These are phyloP conservation scores for Karalla daura DNA, from an alignment of 2,797 vertebrate species.

Conservation along the genomic window DNA sequence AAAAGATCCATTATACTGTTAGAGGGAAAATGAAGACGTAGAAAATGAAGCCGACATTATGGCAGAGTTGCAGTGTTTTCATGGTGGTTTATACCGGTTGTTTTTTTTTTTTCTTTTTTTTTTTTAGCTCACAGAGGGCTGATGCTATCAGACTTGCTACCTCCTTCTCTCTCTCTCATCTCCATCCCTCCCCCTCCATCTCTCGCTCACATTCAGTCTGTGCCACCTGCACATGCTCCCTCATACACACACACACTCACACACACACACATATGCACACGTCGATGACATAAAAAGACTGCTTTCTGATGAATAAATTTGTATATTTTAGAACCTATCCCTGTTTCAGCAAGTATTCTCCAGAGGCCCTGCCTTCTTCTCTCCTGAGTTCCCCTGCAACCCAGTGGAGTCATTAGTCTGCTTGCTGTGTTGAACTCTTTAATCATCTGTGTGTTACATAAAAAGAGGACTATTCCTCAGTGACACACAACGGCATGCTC, in stretches of 20 bases:
- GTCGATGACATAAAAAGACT: conserved; percentile 74
- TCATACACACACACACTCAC: too few relatives aligned
- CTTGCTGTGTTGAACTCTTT: conserved; percentile 86
- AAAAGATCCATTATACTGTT: conserved; percentile 26
- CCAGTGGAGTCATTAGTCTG: conserved; percentile 87
- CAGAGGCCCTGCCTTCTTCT: conserved; percentile 73
- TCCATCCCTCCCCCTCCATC: conserved; percentile 41
- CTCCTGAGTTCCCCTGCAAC: conserved; percentile 81
- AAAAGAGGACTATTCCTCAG: conserved; percentile 83
- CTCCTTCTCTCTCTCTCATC: conserved; percentile 57
- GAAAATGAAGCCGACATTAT: conserved; percentile 41
- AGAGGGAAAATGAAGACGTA: conserved; percentile 15
- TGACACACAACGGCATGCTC: conserved; percentile 77
- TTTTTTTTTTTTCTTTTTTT: conserved; percentile 63
- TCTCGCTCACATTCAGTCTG: conserved; percentile 58
- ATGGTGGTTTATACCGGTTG: conserved; percentile 41
- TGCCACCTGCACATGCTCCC: conserved; percentile 74
- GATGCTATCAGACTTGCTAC: conserved; percentile 60
- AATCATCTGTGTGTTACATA: conserved; percentile 86
- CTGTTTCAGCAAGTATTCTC: conserved; percentile 78
- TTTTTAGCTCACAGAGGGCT: conserved; percentile 58
- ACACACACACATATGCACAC: conserved; percentile 58
- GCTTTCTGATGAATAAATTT: conserved; percentile 86
- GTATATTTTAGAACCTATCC: conserved; percentile 84
- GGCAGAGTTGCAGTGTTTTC: conserved; percentile 30